phyloP scores from a whole-genome alignment of 2,888 invertebrate genomes.

The Clusia tigrina region DNA sequence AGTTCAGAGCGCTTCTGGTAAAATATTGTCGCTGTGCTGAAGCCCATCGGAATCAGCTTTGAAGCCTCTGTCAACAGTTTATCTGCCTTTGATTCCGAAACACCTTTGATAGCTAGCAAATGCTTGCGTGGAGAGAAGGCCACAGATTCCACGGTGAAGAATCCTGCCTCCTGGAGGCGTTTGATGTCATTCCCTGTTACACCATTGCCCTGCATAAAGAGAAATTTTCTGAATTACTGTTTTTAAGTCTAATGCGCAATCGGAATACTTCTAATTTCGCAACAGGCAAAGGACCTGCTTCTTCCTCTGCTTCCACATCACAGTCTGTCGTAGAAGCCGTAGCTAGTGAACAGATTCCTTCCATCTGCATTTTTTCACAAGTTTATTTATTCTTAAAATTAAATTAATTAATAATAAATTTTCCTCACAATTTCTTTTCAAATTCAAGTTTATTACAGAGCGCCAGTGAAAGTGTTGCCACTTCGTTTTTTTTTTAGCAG shows the following conservation, averaged over 20 bases:
- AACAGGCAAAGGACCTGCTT: conserved; percentile 77
- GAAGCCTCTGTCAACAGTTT: conserved; percentile 89
- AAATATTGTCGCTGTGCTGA: conserved; percentile 96
- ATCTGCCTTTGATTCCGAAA: conserved; percentile 97
- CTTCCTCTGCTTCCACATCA: conserved; percentile 65
- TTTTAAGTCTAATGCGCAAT: background rate
- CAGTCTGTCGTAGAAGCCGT: conserved; percentile 68
- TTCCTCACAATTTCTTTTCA: no score
- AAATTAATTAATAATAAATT: no score
- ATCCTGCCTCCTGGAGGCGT: conserved; percentile 92
- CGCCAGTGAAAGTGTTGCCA: no score
- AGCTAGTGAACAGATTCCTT: conserved; percentile 47
- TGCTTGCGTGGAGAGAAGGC: conserved; percentile 95
- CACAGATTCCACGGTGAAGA: conserved; percentile 92
- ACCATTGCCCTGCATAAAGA: conserved; percentile 79
- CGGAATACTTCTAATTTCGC: conserved; percentile 75
- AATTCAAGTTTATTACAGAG: no score
- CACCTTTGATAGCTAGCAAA: conserved; percentile 88
- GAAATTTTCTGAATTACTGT: background rate
- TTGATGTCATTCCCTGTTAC: conserved; percentile 91
- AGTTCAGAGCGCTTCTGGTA: conserved; percentile 95
- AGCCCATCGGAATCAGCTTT: conserved; percentile 96
- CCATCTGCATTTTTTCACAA: no score
- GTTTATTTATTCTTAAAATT: no score
- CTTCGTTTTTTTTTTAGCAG: no score